phyloP scores from a whole-genome alignment of 1,140 invertebrate species.

The Tetramorium alpestre region DNA sequence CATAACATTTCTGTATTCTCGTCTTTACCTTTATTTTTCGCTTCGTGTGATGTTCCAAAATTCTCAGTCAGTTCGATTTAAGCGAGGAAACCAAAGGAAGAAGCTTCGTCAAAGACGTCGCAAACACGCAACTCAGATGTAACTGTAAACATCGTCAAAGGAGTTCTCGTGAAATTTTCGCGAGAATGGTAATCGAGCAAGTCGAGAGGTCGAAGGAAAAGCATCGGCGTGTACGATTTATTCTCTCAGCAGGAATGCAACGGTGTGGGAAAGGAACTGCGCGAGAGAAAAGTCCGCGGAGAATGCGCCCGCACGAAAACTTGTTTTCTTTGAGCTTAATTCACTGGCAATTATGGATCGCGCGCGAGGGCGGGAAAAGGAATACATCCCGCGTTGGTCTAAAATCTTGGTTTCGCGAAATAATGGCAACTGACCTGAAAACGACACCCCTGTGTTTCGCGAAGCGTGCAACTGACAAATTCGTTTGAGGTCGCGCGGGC shows the following conservation, averaged over 20 bases:
- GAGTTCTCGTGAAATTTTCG: slow-evolving; percentile 35
- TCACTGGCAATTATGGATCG: slow-evolving; percentile 62
- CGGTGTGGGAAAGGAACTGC: background rate
- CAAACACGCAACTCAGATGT: slow-evolving; percentile 7
- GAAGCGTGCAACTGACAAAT: slow-evolving; percentile 58
- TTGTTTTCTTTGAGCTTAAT: slow-evolving; percentile 63
- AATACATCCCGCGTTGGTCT: slow-evolving; percentile 9
- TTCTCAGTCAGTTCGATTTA: slow-evolving; percentile 29
- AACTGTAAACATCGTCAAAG: slow-evolving; percentile 35
- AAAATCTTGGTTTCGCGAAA: slow-evolving; percentile 66
- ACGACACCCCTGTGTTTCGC: slow-evolving; percentile 70
- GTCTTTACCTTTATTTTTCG: background rate
- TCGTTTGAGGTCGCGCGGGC: slow-evolving; percentile 41
- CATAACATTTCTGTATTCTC: background rate
- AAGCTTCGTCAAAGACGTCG: slow-evolving; percentile 27
- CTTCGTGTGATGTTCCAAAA: background rate
- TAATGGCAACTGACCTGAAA: slow-evolving; percentile 80
- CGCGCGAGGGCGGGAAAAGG: slow-evolving; percentile 37
- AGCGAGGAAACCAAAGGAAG: slow-evolving; percentile 3
- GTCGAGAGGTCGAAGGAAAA: background rate
- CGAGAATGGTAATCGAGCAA: slow-evolving; percentile 38
- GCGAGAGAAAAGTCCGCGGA: slow-evolving; percentile 27
- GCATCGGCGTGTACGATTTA: slow-evolving; percentile 17
- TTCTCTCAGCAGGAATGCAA: slow-evolving; percentile 27
- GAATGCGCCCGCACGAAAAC: slow-evolving; percentile 46